phyloP scores from a whole-genome alignment of 2,888 invertebrate species.

The Pediacus dermestoides region DNA sequence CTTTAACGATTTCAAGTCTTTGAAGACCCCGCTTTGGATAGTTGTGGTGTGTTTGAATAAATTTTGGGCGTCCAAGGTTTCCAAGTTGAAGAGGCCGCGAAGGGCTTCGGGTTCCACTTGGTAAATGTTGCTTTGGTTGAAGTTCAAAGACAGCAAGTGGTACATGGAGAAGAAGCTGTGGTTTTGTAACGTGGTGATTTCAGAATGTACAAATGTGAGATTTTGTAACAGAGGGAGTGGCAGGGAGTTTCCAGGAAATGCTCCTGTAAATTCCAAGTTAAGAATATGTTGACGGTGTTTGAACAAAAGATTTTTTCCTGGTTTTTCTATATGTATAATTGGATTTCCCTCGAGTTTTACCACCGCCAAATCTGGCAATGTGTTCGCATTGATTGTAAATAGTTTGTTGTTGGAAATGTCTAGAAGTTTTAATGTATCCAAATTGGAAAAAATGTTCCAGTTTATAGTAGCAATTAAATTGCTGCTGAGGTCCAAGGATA shows the following conservation, averaged over 20 bases:
- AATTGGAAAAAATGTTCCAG: not conserved
- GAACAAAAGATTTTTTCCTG: not conserved
- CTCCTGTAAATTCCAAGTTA: too few relatives aligned
- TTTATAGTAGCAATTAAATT: not conserved
- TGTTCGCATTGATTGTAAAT: not conserved
- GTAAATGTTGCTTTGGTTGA: not conserved
- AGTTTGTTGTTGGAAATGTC: not conserved
- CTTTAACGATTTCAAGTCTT: constrained; percentile 3
- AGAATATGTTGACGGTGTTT: too few relatives aligned
- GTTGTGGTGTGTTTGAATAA: not conserved
- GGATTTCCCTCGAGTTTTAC: too few relatives aligned
- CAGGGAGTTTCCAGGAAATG: not conserved
- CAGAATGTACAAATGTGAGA: too few relatives aligned
- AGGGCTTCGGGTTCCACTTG: not conserved
- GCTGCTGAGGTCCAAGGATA: constrained; percentile 1
- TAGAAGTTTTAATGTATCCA: not conserved
- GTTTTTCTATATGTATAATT: too few relatives aligned
- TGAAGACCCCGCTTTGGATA: not conserved
- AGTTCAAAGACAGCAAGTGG: not conserved
- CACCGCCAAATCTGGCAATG: not conserved
- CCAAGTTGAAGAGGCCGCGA: constrained; percentile 4
- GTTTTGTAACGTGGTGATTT: too few relatives aligned
- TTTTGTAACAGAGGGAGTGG: constrained; percentile 4
- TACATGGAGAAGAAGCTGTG: too few relatives aligned
- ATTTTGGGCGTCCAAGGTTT: not conserved